Conservation (phyloP, 2,113 vertebrate genomes). For the Laterallus jamaicensis region DNA sequence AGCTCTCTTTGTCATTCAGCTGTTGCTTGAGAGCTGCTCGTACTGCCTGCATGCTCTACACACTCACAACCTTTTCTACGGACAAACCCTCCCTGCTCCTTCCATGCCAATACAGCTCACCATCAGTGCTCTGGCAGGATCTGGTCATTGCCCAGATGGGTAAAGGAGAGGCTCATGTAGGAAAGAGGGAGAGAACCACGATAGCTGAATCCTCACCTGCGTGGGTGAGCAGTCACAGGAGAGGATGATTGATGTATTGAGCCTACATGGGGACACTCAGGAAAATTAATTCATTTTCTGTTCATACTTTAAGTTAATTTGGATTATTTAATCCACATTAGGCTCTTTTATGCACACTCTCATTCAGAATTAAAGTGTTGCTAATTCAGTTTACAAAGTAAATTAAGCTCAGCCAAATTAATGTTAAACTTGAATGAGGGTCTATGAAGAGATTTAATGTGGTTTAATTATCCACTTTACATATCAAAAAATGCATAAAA, state of each 20-base stretch:
- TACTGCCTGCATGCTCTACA: neutral
- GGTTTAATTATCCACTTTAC: conserved; percentile 56
- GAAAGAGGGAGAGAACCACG: neutral
- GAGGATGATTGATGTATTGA: neutral
- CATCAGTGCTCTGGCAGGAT: neutral
- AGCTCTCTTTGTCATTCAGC: neutral
- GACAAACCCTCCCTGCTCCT: accelerated
- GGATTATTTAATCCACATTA: conserved; percentile 67
- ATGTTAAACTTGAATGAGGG: conserved; percentile 50
- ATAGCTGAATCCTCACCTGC: neutral
- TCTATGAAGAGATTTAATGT: conserved; percentile 52
- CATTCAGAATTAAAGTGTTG: conserved; percentile 9
- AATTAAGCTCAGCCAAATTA: conserved; percentile 57
- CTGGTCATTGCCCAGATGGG: neutral
- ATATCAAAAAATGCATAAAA: conserved; percentile 53
- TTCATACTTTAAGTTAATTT: conserved; percentile 29
- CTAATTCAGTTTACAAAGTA: conserved; percentile 62
- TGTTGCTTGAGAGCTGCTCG: neutral
- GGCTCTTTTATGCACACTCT: neutral
- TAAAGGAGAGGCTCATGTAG: neutral
- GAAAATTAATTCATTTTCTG: conserved; percentile 15
- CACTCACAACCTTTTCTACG: neutral
- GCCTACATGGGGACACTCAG: neutral
- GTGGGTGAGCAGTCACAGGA: neutral
- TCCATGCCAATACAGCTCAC: neutral